Conservation (phyloP, 37 sponge, comb jelly and placozoan species). For the Ephydatia muelleri region DNA sequence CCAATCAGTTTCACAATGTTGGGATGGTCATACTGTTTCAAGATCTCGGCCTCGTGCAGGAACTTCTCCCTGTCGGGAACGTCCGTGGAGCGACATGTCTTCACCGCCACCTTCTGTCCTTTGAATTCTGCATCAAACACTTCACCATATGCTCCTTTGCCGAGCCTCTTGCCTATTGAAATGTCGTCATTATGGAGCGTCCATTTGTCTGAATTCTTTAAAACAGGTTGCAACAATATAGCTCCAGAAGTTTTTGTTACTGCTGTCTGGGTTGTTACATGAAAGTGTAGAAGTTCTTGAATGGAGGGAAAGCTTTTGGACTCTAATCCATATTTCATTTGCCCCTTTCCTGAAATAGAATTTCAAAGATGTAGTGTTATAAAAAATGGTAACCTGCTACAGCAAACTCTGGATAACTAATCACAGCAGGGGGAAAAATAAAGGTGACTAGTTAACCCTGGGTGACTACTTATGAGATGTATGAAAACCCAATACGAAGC, state of each 20-base stretch:
- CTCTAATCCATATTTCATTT: constrained; percentile 64
- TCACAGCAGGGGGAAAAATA: no score
- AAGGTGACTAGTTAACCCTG: no score
- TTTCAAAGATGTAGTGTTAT: no score
- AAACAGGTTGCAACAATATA: constrained; percentile 29
- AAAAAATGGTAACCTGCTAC: neutral
- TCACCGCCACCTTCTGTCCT: constrained; percentile 71
- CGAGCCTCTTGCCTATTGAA: constrained; percentile 38
- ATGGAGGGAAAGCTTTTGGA: constrained; percentile 55
- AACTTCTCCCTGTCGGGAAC: constrained; percentile 76
- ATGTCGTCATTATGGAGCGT: constrained; percentile 22
- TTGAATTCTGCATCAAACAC: constrained; percentile 71
- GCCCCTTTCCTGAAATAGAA: neutral
- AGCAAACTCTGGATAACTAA: no score
- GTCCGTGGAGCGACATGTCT: constrained; percentile 81
- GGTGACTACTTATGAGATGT: no score
- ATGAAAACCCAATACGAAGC: no score
- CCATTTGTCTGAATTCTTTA: constrained; percentile 68
- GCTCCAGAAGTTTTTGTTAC: constrained; percentile 59
- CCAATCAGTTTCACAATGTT: constrained; percentile 92
- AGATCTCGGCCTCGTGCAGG: constrained; percentile 85
- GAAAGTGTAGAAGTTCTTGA: constrained; percentile 59
- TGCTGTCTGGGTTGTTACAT: constrained; percentile 32
- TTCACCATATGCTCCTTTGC: constrained; percentile 89
- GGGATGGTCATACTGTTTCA: constrained; percentile 93